These are phyloP conservation scores for Trichomycterus rosablanca DNA, from an alignment of 2,113 vertebrate species.

Conservation along the genomic window DNA sequence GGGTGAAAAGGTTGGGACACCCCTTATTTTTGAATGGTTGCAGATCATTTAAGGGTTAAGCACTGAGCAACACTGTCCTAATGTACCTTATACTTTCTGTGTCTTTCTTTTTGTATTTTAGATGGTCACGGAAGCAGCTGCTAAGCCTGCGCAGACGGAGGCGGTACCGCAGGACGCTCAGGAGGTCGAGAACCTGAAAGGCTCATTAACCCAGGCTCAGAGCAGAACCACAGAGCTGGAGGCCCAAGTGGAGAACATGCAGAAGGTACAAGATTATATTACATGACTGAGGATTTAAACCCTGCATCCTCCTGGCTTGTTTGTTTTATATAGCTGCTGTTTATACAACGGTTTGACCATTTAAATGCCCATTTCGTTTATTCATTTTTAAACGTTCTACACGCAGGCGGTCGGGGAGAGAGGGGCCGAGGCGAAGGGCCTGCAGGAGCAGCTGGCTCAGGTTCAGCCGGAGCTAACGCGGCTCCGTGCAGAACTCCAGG, in stretches of 20 bases:
- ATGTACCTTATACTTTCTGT: not conserved
- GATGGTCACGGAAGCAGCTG: constrained; percentile 77
- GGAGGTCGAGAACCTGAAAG: constrained; percentile 82
- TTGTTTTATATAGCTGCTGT: too few species aligned
- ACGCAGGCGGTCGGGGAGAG: constrained; percentile 78
- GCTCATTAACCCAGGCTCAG: constrained; percentile 73
- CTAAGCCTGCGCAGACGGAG: constrained; percentile 73
- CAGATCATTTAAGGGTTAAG: too few species aligned
- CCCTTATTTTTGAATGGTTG: too few species aligned
- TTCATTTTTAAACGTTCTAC: too few species aligned
- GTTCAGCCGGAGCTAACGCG: constrained; percentile 79
- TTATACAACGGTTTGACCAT: too few species aligned
- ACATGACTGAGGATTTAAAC: not conserved
- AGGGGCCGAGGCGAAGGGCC: constrained; percentile 74
- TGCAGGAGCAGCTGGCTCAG: constrained; percentile 80
- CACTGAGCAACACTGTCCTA: too few species aligned
- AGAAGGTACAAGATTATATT: constrained; percentile 68
- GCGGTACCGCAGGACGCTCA: constrained; percentile 79
- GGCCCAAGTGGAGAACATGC: constrained; percentile 78
- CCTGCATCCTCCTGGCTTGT: too few species aligned
- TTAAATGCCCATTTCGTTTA: too few species aligned
- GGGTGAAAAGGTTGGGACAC: too few species aligned
- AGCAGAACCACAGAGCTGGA: constrained; percentile 73
- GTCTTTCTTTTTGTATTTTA: constrained; percentile 54
- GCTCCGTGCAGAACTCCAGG: constrained; percentile 85